Conservation (phyloP, 2,888 invertebrate genomes). For the Nesidiocoris tenuis region DNA sequence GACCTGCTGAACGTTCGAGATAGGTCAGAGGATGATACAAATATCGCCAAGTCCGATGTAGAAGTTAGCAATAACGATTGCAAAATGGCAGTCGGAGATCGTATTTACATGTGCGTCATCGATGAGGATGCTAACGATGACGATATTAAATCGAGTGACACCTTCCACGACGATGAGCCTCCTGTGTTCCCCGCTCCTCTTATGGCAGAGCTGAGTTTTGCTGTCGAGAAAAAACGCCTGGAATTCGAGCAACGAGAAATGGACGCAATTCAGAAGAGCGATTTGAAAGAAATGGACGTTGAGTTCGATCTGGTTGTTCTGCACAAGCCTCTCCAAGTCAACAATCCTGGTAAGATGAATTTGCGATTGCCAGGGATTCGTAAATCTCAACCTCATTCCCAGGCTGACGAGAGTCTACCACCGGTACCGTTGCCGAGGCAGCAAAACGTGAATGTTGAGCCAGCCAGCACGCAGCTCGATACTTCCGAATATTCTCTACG, state of each 20-base stretch:
- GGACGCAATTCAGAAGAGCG: neutral
- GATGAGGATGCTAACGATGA: neutral
- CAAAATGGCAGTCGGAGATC: neutral
- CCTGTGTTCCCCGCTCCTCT: neutral
- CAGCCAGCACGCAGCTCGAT: neutral
- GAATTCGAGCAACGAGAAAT: neutral
- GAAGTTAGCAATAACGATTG: neutral
- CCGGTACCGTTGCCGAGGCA: neutral
- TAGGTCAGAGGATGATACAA: neutral
- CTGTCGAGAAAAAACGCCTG: neutral
- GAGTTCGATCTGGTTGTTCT: neutral
- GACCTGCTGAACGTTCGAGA: neutral
- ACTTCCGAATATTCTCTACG: neutral
- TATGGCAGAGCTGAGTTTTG: neutral
- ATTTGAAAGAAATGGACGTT: neutral
- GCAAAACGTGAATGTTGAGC: too few relatives aligned
- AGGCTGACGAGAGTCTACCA: neutral
- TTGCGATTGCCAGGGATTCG: too few relatives aligned
- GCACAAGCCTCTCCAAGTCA: neutral
- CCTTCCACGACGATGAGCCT: neutral
- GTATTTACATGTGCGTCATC: neutral
- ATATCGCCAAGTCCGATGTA: neutral
- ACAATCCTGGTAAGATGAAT: too few relatives aligned
- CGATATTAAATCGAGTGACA: neutral
- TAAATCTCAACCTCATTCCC: neutral